A percentile compares a stretch with the other conserved stretches of the same genome.
Conservation (phyloP, 2,888 invertebrate species). For the Diarsia mendica region DNA sequence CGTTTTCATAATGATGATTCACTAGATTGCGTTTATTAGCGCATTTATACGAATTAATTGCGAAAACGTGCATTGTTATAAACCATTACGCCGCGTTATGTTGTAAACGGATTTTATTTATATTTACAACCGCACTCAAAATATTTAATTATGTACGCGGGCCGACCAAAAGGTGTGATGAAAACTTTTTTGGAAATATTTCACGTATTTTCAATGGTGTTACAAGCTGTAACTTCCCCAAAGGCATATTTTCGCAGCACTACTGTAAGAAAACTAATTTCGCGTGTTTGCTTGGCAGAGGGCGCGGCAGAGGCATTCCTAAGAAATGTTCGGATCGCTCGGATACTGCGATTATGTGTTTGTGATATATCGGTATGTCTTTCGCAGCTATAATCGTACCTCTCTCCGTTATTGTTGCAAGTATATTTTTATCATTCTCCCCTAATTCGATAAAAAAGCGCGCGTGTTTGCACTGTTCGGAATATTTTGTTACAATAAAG, state of each 20-base stretch:
- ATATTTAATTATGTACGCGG: constrained; percentile 36
- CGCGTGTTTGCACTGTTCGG: neutral
- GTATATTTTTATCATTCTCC: constrained; percentile 37
- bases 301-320: constrained; percentile 65
- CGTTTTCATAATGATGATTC: constrained; percentile 81
- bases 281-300: constrained; percentile 73
- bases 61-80: constrained; percentile 51
- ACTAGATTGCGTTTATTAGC: constrained; percentile 78
- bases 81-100: constrained; percentile 44
- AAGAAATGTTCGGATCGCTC: constrained; percentile 64
- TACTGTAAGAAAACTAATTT: constrained; percentile 80
- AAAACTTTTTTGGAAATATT: constrained; percentile 67
- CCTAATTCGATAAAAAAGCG: constrained; percentile 14
- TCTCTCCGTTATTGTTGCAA: constrained; percentile 46
- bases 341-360: constrained; percentile 60
- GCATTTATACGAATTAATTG: constrained; percentile 73
- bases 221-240: constrained; percentile 67
- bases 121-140: constrained; percentile 28
- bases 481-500: constrained; percentile 29
- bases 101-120: constrained; percentile 35
- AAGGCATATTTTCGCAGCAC: constrained; percentile 69
- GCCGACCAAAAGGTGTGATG: constrained; percentile 24
- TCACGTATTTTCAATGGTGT: constrained; percentile 66
- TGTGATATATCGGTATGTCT: constrained; percentile 58
- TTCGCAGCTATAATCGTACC: constrained; percentile 44